Evolutionary conservation across 1,140 invertebrate species (phyloP).

Genomic region (Tetragonula clypearis): DNA sequence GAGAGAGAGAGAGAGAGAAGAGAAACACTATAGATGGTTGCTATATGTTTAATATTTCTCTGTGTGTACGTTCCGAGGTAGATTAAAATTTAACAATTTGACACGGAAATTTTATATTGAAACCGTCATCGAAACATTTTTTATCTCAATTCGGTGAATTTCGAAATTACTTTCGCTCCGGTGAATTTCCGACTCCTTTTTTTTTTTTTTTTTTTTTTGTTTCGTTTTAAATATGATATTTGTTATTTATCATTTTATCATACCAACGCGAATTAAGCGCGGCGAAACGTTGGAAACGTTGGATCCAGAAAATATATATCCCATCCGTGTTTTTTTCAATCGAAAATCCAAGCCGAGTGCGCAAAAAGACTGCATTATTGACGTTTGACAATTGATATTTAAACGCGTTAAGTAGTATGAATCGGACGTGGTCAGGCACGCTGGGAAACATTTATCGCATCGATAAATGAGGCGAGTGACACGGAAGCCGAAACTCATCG

Average conservation of each 20-base stretch:
- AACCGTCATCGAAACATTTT: not conserved
- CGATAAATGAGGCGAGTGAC: no score
- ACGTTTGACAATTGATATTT: not conserved
- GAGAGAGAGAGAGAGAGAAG: not conserved
- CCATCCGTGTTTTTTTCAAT: not conserved
- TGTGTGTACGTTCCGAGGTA: not conserved
- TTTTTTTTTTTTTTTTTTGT: not conserved
- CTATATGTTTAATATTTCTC: slow-evolving; percentile 6
- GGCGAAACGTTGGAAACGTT: not conserved
- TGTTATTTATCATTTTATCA: not conserved
- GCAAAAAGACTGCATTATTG: not conserved
- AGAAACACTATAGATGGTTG: not conserved
- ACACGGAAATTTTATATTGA: not conserved
- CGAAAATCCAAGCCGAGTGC: not conserved
- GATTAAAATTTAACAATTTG: not conserved
- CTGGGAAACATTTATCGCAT: not conserved
- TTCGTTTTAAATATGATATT: not conserved
- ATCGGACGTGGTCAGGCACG: not conserved
- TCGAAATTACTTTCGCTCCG: not conserved
- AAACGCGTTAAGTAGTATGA: not conserved
- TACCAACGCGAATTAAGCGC: not conserved
- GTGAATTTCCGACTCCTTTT: no score
- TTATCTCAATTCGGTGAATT: not conserved
- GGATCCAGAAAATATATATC: not conserved
- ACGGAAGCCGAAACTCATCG: not conserved